phyloP scores from a whole-genome alignment of 2,797 vertebrate genomes.

The Triplophysa bombifrons region DNA sequence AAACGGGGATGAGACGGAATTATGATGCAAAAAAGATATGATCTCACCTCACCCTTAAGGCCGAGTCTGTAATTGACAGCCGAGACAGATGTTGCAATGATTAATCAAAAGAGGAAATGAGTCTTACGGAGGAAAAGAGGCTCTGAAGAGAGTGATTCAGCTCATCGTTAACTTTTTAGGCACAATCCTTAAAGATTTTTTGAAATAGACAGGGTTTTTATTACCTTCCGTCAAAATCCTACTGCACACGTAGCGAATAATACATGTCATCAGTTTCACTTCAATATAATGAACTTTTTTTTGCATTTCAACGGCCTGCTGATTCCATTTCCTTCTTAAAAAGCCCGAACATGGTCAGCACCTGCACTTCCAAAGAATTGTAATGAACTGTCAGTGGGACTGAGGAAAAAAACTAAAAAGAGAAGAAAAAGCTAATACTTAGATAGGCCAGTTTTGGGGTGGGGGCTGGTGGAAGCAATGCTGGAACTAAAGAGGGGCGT shows the following conservation, averaged over 20 bases:
- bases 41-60: constrained; percentile 58
- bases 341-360: constrained; percentile 57
- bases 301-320: constrained; percentile 54
- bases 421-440: constrained; percentile 33
- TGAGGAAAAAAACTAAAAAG: not conserved
- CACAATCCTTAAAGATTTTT: constrained; percentile 8
- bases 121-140: constrained; percentile 59
- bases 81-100: constrained; percentile 60
- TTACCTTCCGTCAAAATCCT: constrained; percentile 11
- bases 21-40: constrained; percentile 65
- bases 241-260: constrained; percentile 19
- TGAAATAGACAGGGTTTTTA: constrained; percentile 8
- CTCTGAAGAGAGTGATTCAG: constrained; percentile 38
- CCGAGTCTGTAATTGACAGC: constrained; percentile 61
- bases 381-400: constrained; percentile 63
- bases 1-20: constrained; percentile 64
- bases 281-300: constrained; percentile 44
- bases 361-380: constrained; percentile 68
- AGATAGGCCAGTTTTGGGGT: constrained; percentile 51
- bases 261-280: constrained; percentile 51
- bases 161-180: constrained; percentile 29
- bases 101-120: constrained; percentile 55
- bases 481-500: constrained; percentile 78
- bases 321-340: constrained; percentile 54
- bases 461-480: constrained; percentile 38